Evolutionary conservation across 2,113 vertebrate genomes (phyloP).

Genomic region (Aramus guarauna): DNA sequence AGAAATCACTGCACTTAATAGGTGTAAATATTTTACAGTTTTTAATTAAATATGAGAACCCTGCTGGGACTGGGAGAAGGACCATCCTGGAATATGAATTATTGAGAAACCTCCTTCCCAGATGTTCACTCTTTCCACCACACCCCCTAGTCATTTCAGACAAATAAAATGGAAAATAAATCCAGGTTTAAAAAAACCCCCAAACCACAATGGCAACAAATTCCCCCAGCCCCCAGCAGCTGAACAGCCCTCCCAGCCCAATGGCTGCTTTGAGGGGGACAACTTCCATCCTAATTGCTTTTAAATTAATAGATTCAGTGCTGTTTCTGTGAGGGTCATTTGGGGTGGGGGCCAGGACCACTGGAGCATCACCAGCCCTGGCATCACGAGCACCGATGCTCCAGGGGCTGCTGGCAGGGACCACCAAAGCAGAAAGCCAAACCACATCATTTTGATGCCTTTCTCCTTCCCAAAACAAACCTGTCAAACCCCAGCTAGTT

Average conservation of each 20-base stretch:
- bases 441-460: accelerated
- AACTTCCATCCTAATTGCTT: not conserved
- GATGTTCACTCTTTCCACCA: not conserved
- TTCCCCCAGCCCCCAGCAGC: not conserved
- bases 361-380: accelerated
- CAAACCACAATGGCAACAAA: not conserved
- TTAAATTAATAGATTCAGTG: not conserved
- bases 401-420: not conserved
- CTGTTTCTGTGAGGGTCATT: not conserved
- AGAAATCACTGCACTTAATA: not conserved
- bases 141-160: not conserved
- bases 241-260: not conserved
- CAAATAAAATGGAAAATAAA: not conserved
- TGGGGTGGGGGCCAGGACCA: not conserved
- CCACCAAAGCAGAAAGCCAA: not conserved
- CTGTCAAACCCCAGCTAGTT: not conserved
- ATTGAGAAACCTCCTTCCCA: not conserved
- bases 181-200: not conserved
- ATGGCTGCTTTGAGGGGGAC: not conserved
- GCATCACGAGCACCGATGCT: accelerated
- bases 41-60: constrained; percentile 50
- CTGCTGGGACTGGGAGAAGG: not conserved
- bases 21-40: constrained; percentile 15
- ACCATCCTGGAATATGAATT: not conserved
- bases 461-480: not conserved